Percentiles rank a stretch among this genome's conserved stretches.
Evolutionary conservation across 2,888 invertebrate genomes (phyloP).

Genomic region (Perdita meconis): DNA sequence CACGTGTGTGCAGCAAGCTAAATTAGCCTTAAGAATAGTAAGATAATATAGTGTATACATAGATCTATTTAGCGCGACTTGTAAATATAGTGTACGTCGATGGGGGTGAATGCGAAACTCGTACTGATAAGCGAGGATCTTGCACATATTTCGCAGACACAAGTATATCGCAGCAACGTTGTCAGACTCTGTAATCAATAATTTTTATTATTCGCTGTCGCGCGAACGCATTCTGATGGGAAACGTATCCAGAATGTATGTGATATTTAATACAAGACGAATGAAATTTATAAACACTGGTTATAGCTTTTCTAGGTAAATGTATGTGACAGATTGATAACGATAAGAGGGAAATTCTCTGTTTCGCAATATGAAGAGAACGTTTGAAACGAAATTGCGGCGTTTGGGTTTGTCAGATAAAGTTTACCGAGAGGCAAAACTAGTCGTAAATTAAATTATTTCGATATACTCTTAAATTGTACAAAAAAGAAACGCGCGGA

Average conservation of each 20-base stretch:
- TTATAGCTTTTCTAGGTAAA: constrained; percentile 59
- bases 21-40: constrained; percentile 82
- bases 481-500: constrained; percentile 12
- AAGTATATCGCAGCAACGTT: constrained; percentile 57
- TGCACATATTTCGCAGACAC: constrained; percentile 62
- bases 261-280: constrained; percentile 41
- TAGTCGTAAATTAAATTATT: constrained; percentile 59
- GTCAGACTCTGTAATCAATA: constrained; percentile 64
- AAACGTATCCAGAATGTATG: constrained; percentile 38
- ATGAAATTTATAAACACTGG: constrained; percentile 54
- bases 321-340: constrained; percentile 57
- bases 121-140: constrained; percentile 52
- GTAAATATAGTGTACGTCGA: constrained; percentile 71
- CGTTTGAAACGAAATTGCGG: too few relatives aligned
- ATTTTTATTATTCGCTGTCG: constrained; percentile 52
- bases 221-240: constrained; percentile 45
- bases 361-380: constrained; percentile 21
- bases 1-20: constrained; percentile 81
- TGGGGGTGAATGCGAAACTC: constrained; percentile 63
- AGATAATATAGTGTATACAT: constrained; percentile 80
- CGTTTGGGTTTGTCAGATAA: constrained; percentile 67
- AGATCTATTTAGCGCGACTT: constrained; percentile 72
- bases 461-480: constrained; percentile 44
- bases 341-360: constrained; percentile 28
- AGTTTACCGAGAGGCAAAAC: constrained; percentile 57